phyloP scores from a whole-genome alignment of 2,797 vertebrate species.

The Synaphobranchus kaupii region DNA sequence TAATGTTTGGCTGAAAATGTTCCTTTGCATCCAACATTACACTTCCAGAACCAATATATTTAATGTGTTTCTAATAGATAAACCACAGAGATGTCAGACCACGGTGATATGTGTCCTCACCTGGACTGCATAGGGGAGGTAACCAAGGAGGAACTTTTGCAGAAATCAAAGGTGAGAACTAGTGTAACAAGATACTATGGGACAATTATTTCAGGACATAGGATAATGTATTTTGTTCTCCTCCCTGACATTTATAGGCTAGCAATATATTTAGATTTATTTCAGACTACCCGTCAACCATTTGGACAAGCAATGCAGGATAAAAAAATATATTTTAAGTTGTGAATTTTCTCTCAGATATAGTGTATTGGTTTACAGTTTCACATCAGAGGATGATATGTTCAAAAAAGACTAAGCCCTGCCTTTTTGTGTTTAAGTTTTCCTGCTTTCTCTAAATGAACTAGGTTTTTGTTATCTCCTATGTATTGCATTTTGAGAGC shows the following conservation, averaged over 20 bases:
- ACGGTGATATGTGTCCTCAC: conserved; percentile 85
- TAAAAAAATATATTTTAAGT: not conserved
- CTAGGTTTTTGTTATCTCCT: not conserved
- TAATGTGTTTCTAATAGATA: conserved; percentile 43
- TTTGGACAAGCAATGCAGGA: not conserved
- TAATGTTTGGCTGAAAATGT: not conserved
- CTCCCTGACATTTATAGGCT: not conserved
- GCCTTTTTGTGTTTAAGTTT: not conserved
- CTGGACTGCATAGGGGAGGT: conserved; percentile 93
- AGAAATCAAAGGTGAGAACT: conserved; percentile 88
- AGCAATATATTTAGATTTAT: not conserved
- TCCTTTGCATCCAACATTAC: not conserved
- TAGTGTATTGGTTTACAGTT: not conserved
- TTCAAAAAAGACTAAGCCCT: not conserved
- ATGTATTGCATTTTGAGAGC: not conserved
- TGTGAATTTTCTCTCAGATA: not conserved
- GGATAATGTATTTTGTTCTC: not conserved
- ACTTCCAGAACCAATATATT: conserved; percentile 22
- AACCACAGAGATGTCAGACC: conserved; percentile 77
- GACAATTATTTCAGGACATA: not conserved
- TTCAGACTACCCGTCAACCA: not conserved
- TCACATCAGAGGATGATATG: not conserved
- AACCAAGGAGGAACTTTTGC: conserved; percentile 91
- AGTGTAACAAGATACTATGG: not conserved
- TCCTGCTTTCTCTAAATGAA: not conserved